A percentile compares a stretch with the other conserved stretches of the same genome.
phyloP scores from a whole-genome alignment of 2,797 vertebrate genomes.

The Myotis planiceps region DNA sequence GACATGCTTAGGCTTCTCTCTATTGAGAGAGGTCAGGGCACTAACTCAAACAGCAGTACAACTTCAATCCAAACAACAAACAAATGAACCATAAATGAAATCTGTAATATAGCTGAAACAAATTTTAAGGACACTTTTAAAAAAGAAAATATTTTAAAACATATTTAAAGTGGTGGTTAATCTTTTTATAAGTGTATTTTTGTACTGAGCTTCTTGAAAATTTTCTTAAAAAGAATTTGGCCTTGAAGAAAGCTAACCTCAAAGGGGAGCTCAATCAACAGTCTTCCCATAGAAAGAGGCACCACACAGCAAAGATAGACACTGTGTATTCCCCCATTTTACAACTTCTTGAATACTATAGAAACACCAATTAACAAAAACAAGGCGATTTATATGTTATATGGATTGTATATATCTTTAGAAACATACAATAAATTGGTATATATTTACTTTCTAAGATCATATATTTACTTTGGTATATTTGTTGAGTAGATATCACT shows the following conservation, averaged over 20 bases:
- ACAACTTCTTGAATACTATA: not conserved
- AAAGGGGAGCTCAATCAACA: not conserved
- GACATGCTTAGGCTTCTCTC: conserved; percentile 1
- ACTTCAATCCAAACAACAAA: conserved; percentile 22
- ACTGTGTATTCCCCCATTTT: not conserved
- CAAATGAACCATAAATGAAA: conserved; percentile 36
- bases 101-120: not conserved
- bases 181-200: not conserved
- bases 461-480: conserved; percentile 14
- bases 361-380: not conserved
- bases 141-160: conserved; percentile 23
- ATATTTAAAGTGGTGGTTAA: not conserved
- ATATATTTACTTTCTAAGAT: not conserved
- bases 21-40: not conserved
- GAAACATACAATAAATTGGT: not conserved
- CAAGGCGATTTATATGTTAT: not conserved
- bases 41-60: not conserved
- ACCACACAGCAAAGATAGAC: not conserved
- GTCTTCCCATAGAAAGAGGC: not conserved
- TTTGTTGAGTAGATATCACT: not conserved
- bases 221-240: conserved; percentile 20
- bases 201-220: not conserved
- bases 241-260: conserved; percentile 2
- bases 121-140: not conserved
- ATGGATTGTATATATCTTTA: not conserved